Base-by-base conservation (phyloP, 2,113 vertebrate genomes). In the Bufo gargarizans region DNA sequence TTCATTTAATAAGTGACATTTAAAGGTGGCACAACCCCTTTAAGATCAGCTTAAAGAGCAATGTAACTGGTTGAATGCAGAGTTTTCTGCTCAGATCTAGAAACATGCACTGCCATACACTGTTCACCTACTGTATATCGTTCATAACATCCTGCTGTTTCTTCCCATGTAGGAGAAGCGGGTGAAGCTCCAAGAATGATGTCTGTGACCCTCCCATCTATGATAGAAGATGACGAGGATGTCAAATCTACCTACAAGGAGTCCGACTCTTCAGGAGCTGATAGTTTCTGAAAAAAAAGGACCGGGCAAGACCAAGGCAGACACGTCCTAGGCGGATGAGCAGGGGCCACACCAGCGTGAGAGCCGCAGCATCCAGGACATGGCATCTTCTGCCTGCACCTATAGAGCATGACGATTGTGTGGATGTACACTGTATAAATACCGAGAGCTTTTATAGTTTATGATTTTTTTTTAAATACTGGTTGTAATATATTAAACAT, bases 221-320 rank as follows among this genome's bases (percentile, higher is more conserved):
- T 12, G 5, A 89, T 49, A 6, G 53, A 4, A 20, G 94, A 94
- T 0, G 88, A 90, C 3, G 91, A 77, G 77, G 94, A 92, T 19
- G 4, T 81, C 84, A 94, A 95, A 87, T 90, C 90, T 4, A 0
- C 77, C 1, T 89, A 14, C 56, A 93, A 78, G 0, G 90, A 93
- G 82, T 89, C 56, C 0, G 94, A 93, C 69, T 95, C 95, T 77
- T 96, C 96, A 0, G 95, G 92, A 53, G 84, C 92, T 78, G 94
- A 96, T 63, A 93, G 93, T 0, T 96, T 96, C 92, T 96, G 91
- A 93, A 93, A 4, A 3, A 79, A 8, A n/a, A 77, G 4, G 5
- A 6, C 14, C 33, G 47, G 43, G 43, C 67, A 33, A 71, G 67
- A 50, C 47, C 14, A 6, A 20, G 45, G 17, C 9, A 20, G 17